Base-by-base conservation (phyloP, 2,797 vertebrate genomes). In the Cryptoblepharus egeriae region DNA sequence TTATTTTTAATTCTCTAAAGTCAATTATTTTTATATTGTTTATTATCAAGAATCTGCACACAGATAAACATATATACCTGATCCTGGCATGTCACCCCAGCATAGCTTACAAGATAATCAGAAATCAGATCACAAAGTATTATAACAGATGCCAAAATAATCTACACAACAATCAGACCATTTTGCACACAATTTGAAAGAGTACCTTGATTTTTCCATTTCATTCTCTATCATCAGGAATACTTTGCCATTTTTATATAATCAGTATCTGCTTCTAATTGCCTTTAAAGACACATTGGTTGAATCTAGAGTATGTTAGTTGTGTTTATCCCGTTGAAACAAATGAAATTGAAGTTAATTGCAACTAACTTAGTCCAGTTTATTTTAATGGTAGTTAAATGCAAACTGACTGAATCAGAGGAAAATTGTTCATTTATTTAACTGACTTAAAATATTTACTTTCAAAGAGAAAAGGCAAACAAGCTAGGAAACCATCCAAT, bases 401-500 rank as follows among this genome's bases (percentile, higher is more conserved):
- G 28, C 58, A 45, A 76, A 52, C 20, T 32, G 65, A 67, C 15
- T 57, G 64, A 35, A 26, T 32, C 68, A 30, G 64, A 55, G 32
- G 8, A 18, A 57, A 24, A 26, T 39, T 22, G 5, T 75, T 60
- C 13, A 60, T 74, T 57, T 58, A 92, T 90, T 93, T 90, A 83
- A 77, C 89, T 80, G 74, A 45, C 82, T 90, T 92, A 86, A 9
- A 7, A 49, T 90, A 85, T 94, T 89, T 91, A 88, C 91, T 85
- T 86, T 87, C 84, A 83, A 85, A 88, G 80, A 72, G 65, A 88
- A 91, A 91, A 91, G 28, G 90, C 87, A 92, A 91, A 83, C 42
- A 88, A 91, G 79, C 77, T 91, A 87, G 91, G 89, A 88, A 90
- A 90, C 87, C 89, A 18, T 90, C 88, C 88, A 87, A 87, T 91